Percentiles rank a stretch among this genome's conserved stretches.
Conservation (phyloP, 2,113 vertebrate genomes). For the Phaethon lepturus region DNA sequence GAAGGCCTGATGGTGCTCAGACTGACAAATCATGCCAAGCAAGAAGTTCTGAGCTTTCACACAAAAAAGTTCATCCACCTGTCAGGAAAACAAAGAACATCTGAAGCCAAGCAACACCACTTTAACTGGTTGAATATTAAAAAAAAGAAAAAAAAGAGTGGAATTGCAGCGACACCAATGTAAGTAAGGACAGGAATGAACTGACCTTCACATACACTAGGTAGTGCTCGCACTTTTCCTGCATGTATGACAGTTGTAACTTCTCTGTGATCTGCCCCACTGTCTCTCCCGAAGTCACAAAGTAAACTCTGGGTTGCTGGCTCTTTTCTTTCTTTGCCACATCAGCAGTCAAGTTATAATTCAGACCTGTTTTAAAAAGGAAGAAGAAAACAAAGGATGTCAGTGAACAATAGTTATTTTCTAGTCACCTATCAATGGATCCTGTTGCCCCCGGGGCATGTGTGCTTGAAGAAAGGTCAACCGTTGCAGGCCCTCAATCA, state of each 20-base stretch:
- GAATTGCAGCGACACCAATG: not conserved
- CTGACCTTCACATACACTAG: conserved; percentile 92
- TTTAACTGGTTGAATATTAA: not conserved
- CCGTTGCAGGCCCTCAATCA: not conserved
- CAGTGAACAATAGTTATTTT: conserved; percentile 19
- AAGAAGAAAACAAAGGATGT: conserved; percentile 33
- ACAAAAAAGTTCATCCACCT: not conserved
- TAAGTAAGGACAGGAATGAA: not conserved
- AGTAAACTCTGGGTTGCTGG: conserved; percentile 86
- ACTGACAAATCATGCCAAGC: not conserved
- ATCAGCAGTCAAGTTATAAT: conserved; percentile 92
- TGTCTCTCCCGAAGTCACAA: conserved; percentile 86
- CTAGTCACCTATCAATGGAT: not conserved
- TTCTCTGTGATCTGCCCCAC: conserved; percentile 81
- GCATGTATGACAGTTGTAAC: conserved; percentile 81
- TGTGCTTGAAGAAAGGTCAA: not conserved
- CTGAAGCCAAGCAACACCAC: not conserved
- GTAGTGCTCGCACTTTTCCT: conserved; percentile 84
- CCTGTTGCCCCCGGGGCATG: not conserved
- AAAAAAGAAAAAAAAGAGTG: not conserved
- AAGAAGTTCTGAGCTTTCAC: not conserved
- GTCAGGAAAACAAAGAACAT: not conserved
- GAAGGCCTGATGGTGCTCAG: not conserved
- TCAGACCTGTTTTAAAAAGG: conserved; percentile 81
- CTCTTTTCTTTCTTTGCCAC: conserved; percentile 88